Base-by-base conservation (phyloP, 2,888 invertebrate species). In the Tubulanus polymorphus region DNA sequence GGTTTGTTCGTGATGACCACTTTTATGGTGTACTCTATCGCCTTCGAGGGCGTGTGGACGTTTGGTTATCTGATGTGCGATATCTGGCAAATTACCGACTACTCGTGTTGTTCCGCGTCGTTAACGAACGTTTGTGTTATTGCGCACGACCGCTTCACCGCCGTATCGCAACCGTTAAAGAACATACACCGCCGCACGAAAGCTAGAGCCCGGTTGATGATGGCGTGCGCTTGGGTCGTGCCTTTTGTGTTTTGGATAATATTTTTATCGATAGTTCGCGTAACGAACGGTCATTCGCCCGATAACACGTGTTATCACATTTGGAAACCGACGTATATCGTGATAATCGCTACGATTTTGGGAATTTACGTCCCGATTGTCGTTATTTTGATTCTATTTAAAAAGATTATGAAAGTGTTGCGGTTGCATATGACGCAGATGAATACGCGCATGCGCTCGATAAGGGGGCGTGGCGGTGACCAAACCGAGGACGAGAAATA, bases 91-190 rank as follows among this genome's bases (percentile, higher is more conserved):
- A 37, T 59, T 41, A 45, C 57, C 27, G 68, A 68, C 37, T 57
- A 64, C 37, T 51, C 68, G 18, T 52, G 63, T n/a, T 67, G 64
- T 25, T 65, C 69, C 18, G 59, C 66, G 2, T 68, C 67, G 5
- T 57, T 70, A 30, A 70, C 69, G 51, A 70, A 69, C 41, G 66
- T 68, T 18, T 70, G 67, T 54, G 64, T 68, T n/a, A 70, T 70
- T 28, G 69, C 66, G 12, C 50, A 65, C 30, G 70, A 70, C 52
- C 50, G 70, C 20, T 70, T 65, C 46, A 64, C 63, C 54, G 68
- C 70, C 48, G 55, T 70, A 48, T 65, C 71, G 30, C 61, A 69
- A 37, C 70, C 70, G n/a, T 55, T 70, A 26, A 54, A 67, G 27
- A 47, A 57, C 12, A 64, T 72, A n/a, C 63, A 67, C 53, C 63